Evolutionary conservation across 2,797 vertebrate species (phyloP).

Genomic region (Chelon auratus): DNA sequence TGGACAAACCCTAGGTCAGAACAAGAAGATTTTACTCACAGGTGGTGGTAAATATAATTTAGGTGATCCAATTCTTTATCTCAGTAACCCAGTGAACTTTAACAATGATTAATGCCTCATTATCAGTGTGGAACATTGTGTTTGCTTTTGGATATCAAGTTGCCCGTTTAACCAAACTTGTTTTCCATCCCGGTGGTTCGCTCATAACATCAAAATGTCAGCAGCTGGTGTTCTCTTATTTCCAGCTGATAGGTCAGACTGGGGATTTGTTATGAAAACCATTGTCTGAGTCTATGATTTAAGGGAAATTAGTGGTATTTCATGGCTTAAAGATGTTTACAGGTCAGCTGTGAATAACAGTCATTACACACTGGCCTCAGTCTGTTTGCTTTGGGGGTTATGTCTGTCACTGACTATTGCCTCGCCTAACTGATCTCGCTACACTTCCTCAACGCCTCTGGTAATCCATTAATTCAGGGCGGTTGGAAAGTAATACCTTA

Average conservation of each 20-base stretch:
- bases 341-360: slow-evolving; percentile 14
- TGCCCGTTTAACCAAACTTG: not conserved
- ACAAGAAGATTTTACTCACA: not conserved
- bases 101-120: slow-evolving; percentile 20
- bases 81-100: not conserved
- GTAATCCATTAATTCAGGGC: slow-evolving; percentile 59
- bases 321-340: slow-evolving; percentile 6
- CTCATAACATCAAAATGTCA: slow-evolving; percentile 8
- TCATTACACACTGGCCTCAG: slow-evolving; percentile 15
- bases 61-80: slow-evolving; percentile 2
- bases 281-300: slow-evolving; percentile 1
- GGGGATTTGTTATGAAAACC: slow-evolving; percentile 12
- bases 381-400: slow-evolving; percentile 59
- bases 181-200: slow-evolving; percentile 18
- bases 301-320: not conserved
- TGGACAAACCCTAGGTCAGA: not conserved
- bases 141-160: slow-evolving; percentile 38
- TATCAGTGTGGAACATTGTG: slow-evolving; percentile 36
- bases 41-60: not conserved
- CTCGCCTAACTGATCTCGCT: slow-evolving; percentile 44
- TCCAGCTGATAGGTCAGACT: not conserved
- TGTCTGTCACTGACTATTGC: slow-evolving; percentile 26
- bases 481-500: slow-evolving; percentile 30
- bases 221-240: not conserved
- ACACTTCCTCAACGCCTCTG: slow-evolving; percentile 40